Evolutionary conservation across 1,140 invertebrate species (phyloP).

Genomic region (Leptinotarsa undecemlineata): DNA sequence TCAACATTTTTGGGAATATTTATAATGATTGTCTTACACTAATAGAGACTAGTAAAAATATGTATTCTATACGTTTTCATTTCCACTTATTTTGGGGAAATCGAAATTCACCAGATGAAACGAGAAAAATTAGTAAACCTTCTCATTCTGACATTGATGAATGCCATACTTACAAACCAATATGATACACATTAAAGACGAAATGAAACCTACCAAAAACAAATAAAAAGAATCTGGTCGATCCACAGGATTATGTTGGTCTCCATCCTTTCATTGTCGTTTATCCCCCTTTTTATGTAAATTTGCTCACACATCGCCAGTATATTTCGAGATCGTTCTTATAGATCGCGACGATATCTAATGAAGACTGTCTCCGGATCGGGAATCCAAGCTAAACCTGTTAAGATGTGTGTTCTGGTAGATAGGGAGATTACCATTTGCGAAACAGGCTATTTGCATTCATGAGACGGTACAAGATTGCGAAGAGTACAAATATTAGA

Average conservation of each 20-base stretch:
- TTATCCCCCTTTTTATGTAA: neutral
- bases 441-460: constrained; percentile 50
- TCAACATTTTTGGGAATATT: too few relatives aligned
- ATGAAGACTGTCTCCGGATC: constrained; percentile 39
- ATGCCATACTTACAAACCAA: too few relatives aligned
- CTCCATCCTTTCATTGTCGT: neutral
- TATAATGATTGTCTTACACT: too few relatives aligned
- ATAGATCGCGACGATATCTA: constrained; percentile 25
- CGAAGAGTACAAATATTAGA: constrained; percentile 49
- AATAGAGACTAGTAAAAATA: too few relatives aligned
- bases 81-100: too few relatives aligned
- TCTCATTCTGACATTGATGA: too few relatives aligned
- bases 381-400: constrained; percentile 40
- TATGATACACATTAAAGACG: too few relatives aligned
- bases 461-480: constrained; percentile 51
- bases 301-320: neutral
- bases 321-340: constrained; percentile 3
- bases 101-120: too few relatives aligned
- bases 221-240: neutral
- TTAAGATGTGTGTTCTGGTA: constrained; percentile 47
- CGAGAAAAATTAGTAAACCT: too few relatives aligned
- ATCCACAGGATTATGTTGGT: neutral
- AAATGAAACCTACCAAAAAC: neutral
- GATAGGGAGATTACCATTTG: constrained; percentile 47
- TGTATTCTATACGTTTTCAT: too few relatives aligned